Base-by-base conservation (phyloP, 2,113 vertebrate species). In the Hemicordylus capensis region DNA sequence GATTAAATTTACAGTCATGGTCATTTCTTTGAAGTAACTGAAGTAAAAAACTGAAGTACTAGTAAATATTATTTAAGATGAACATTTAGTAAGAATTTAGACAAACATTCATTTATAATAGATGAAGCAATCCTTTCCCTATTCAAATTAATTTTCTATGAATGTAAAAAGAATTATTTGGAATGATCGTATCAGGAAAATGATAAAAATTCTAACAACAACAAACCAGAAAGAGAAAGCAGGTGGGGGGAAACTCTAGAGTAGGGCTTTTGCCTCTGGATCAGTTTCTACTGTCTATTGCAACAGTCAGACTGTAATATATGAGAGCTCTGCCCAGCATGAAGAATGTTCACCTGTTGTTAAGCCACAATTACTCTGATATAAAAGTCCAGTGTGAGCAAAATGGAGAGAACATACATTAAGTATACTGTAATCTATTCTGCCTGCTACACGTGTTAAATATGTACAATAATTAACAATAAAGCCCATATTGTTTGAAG, bases 361-460 rank as follows among this genome's bases (percentile, higher is more conserved):
- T 76, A 44, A 0, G 1, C 56, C 80, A 46, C 2, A 2, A 44
- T 86, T 39, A 83, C 42, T n/a, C 67, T 86, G n/a, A 69, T 51
- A 7, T 28, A n/a, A 84, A 90, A 61, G 48, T 89, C n/a, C 0
- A 1, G 4, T 85, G 81, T 46, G 88, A 83, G 84, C 61, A 88
- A 89, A 90, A 76, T n/a, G 64, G 76, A 80, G 24, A 59, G 34
- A 76, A 76, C n/a, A 92, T 90, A 70, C 3, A 84, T 80, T 17
- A 48, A n/a, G n/a, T n/a, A n/a, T n/a, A 89, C 24, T 42, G 51
- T 85, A 51, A 80, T 67, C 75, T 85, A 54, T 73, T 54, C 14
- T 61, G 72, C 64, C 42, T 69, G 58, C 10, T 86, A 6, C 61
- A 87, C 24, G 17, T 14, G 10, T 64, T 76, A 89, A 89, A 56